A percentile compares a stretch with the other conserved stretches of the same genome.
These are phyloP conservation scores for Scaptomyza hsui DNA, from an alignment of 1,140 invertebrate species.

Conservation along the genomic window DNA sequence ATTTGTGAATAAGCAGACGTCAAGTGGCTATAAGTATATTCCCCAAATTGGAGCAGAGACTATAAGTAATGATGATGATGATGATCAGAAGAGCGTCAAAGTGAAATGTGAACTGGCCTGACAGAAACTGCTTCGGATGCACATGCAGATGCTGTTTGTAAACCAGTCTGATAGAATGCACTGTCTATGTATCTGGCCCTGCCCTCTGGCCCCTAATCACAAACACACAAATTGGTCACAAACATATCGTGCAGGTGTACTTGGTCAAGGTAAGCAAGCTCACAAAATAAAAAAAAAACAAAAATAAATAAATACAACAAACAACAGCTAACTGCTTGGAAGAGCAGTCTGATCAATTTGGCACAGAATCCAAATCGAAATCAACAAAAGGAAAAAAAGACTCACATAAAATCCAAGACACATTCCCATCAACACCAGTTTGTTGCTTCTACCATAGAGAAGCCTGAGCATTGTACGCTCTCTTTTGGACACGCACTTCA, in stretches of 20 bases:
- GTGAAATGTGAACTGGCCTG: constrained; percentile 1
- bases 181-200: neutral
- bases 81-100: constrained; percentile 24
- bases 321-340: neutral
- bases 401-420: constrained; percentile 15
- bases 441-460: constrained; percentile 39
- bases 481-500: constrained; percentile 30
- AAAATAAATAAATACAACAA: constrained; percentile 3
- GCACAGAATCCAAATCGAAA: constrained; percentile 30
- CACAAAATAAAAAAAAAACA: constrained; percentile 15
- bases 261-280: constrained; percentile 69
- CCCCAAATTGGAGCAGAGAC: constrained; percentile 40
- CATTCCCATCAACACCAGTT: constrained; percentile 7
- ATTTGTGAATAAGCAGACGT: constrained; percentile 34
- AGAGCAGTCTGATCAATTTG: constrained; percentile 17
- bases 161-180: constrained; percentile 32
- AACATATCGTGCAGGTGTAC: constrained; percentile 42
- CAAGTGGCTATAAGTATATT: constrained; percentile 21
- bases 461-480: constrained; percentile 21
- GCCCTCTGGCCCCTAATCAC: neutral
- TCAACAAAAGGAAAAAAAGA: neutral
- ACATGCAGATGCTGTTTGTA: neutral
- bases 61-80: constrained; percentile 2
- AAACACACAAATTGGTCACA: neutral
- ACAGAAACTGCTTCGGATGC: neutral